Base-by-base conservation (phyloP, 2,888 invertebrate genomes). In the Alviniconcha strummeri region DNA sequence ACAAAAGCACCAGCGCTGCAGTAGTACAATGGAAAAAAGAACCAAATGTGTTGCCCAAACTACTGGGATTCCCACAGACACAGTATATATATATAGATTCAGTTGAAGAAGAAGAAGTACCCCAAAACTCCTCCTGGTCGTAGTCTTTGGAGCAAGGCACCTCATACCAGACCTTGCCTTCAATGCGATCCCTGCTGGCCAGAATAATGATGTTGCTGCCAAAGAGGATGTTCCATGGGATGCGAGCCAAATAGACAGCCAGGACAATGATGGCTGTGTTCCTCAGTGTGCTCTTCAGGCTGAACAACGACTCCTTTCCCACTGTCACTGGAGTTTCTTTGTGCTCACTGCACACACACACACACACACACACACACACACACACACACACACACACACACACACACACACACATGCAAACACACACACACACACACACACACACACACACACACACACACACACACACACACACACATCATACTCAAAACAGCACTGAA, bases 121-220 rank as follows among this genome's bases (percentile, higher is more conserved):
- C 83, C 69, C 64, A 71, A 83, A 84, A 83, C 60, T 81, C 71
- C 82, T 87, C 87, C 17, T 69, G n/a, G 15, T 78, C 64, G 60
- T 87, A 87, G 69, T 87, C 87, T 52, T 81, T 82, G 17, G 87
- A 87, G 76, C 87, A 87, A 17, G 83, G 82, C 5, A 87, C 83
- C 77, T 85, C 75, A 64, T 69, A 64, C 5, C 82, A 79, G 7
- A 78, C 82, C 82, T 78, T 84, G 5, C 77, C 76, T 9, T 72
- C 75, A 15, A 52, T 77, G n/a, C 64, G n/a, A 52, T 76, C 75
- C 4, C 69, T 84, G 7, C 80, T 71, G 9, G 82, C 86, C 76
- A 86, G 60, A 60, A 13, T 13, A 13, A 60, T 13, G 60, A 60
- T 11, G 13, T 13, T 60, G 60, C 60, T 60, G 60, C 9, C 9